Base-by-base conservation (phyloP, 2,888 invertebrate species). In the Leptodirus hochenwartii region DNA sequence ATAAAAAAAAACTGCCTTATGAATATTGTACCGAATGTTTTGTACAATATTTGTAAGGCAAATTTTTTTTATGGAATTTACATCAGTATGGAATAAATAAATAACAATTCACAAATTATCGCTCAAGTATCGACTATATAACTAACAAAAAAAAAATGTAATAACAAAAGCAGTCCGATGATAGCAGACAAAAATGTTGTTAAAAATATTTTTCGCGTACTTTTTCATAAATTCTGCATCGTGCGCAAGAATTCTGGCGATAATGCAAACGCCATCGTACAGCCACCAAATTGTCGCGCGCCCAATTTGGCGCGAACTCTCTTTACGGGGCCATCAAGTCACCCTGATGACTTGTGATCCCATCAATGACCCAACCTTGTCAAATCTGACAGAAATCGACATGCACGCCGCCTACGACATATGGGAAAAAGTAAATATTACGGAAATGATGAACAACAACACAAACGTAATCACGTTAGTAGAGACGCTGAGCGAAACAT, bases 261-360 rank as follows among this genome's bases (percentile, higher is more conserved):
- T 61, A 1, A 46, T 56, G 22, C 47, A 57, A 10, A 47, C 53
- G 3, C 54, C 63, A 3, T 56, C 58, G 2, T 51, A 53, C 33
- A 63, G 62, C 38, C 64, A 64, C 36, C 62, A 64, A 41, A 41
- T 54, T 1, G 52, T 58, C 1, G 61, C 51, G 42, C 52, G 51
- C 25, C 50, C 54, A 5, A 41, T 65, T 17, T 54, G 58, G 42
- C 42, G 49, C 11, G 58, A 56, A 27, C 39, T 66, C 11, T 51
- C 54, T 1, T 39, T 46, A 22, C 47, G 54, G 34, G 65, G 64
- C 4, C 65, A 66, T 34, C 44, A 62, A 27, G 34, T 66, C 0
- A 54, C 59, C 0, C 44, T 61, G 1, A 28, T 62, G 15, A 61
- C 65, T 1, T 43, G 50, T 3, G 40, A 49, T 42, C 60, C 61